A percentile compares a stretch with the other conserved stretches of the same genome.
Evolutionary conservation across 2,888 invertebrate genomes (phyloP).

Genomic region (Noctua pronuba): DNA sequence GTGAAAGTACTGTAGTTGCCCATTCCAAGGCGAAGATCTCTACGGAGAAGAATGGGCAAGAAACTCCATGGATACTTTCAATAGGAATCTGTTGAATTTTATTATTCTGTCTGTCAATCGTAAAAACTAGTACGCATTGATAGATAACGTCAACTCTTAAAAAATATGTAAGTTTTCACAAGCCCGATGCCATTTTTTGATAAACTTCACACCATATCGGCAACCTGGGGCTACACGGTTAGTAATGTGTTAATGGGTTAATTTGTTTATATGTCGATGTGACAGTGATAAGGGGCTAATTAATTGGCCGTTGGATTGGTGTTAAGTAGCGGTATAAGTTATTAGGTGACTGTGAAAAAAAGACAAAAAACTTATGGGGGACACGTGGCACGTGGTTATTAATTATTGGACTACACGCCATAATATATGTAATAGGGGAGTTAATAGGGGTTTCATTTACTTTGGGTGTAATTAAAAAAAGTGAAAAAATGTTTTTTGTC

Average conservation of each 20-base stretch:
- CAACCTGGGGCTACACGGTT: conserved; percentile 1
- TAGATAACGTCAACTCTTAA: neutral
- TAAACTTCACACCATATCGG: neutral
- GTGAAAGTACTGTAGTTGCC: too few species aligned
- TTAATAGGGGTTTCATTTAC: neutral
- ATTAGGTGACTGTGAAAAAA: neutral
- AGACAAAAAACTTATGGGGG: neutral
- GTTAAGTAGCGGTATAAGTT: conserved; percentile 22
- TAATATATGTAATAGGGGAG: neutral
- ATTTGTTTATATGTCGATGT: conserved; percentile 36
- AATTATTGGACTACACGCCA: conserved; percentile 1
- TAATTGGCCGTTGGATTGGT: conserved; percentile 34
- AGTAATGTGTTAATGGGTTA: conserved; percentile 43
- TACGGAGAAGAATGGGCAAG: too few species aligned
- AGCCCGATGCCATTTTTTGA: neutral
- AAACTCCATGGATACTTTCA: too few species aligned
- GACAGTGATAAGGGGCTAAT: conserved; percentile 29
- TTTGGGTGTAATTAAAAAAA: neutral
- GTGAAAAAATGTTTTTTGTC: neutral
- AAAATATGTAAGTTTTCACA: neutral
- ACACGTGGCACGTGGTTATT: neutral
- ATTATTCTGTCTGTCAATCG: neutral
- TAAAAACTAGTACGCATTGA: neutral
- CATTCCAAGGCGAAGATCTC: too few species aligned
- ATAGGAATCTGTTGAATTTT: neutral